Percentiles rank a stretch among this genome's conserved stretches.
These are phyloP conservation scores for Synergus itoensis DNA, from an alignment of 2,888 invertebrate species.

Conservation along the genomic window DNA sequence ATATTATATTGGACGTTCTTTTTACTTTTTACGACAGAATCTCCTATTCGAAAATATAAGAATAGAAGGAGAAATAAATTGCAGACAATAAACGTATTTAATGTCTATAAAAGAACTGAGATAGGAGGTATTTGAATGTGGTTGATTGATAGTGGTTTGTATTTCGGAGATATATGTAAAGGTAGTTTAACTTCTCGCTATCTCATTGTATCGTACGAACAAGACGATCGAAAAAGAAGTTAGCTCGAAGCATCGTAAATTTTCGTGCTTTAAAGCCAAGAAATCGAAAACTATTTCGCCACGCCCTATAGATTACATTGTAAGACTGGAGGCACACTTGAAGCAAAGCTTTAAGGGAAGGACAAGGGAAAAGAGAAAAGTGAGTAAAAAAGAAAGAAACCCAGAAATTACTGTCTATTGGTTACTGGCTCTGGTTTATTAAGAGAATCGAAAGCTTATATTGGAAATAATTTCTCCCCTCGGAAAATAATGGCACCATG, in stretches of 20 bases:
- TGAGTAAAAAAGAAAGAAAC: constrained; percentile 3
- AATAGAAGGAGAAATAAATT: neutral
- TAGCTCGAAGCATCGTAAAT: constrained; percentile 64
- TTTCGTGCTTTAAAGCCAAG: constrained; percentile 61
- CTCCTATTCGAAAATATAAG: neutral
- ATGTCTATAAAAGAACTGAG: neutral
- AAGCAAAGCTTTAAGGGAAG: neutral
- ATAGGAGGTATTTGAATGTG: neutral
- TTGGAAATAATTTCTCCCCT: neutral
- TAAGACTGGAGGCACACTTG: constrained; percentile 34
- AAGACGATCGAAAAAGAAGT: constrained; percentile 57
- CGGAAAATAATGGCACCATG: neutral
- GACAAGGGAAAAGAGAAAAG: neutral
- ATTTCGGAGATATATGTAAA: neutral
- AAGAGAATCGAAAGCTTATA: neutral
- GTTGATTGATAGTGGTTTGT: constrained; percentile 2
- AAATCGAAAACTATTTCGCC: constrained; percentile 73
- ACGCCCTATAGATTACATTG: constrained; percentile 72
- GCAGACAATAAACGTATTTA: neutral
- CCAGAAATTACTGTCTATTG: constrained; percentile 6
- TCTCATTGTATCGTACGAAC: constrained; percentile 16
- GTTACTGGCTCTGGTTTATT: constrained; percentile 13
- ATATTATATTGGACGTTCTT: too few species aligned
- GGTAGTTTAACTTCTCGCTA: constrained; percentile 29
- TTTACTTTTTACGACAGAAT: too few species aligned